phyloP scores from a whole-genome alignment of 30 jellyfish, hydroid and myxozoan genomes.

The Aurelia aurita region DNA sequence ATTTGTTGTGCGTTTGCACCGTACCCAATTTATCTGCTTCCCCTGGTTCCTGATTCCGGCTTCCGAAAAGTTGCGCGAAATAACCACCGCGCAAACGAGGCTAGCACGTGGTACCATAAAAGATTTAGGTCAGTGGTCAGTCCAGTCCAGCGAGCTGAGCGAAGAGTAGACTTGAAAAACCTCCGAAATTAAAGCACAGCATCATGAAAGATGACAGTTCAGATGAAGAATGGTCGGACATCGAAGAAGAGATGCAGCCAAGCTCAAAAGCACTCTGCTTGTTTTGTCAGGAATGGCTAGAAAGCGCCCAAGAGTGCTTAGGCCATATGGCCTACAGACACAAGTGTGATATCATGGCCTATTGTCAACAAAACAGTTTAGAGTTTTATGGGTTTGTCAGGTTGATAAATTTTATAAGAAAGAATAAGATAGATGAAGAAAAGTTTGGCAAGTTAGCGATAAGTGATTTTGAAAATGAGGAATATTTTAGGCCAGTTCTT shows the following conservation, averaged over 20 bases:
- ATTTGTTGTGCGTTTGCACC: too few relatives aligned
- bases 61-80: too few relatives aligned
- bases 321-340: constrained; percentile 65
- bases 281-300: constrained; percentile 53
- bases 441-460: not conserved
- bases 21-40: too few relatives aligned
- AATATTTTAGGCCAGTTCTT: constrained; percentile 68
- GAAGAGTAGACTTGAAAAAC: too few relatives aligned
- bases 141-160: too few relatives aligned
- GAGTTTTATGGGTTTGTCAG: constrained; percentile 76
- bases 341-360: constrained; percentile 44
- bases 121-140: too few relatives aligned
- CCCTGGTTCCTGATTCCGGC: too few relatives aligned
- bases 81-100: too few relatives aligned
- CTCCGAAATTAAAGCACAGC: too few relatives aligned
- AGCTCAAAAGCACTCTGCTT: constrained; percentile 49
- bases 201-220: constrained; percentile 59
- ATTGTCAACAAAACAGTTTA: constrained; percentile 35
- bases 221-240: constrained; percentile 77
- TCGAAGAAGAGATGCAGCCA: constrained; percentile 58
- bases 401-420: constrained; percentile 72
- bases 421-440: constrained; percentile 12
- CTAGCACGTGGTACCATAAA: too few relatives aligned
- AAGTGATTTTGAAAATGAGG: constrained; percentile 57
- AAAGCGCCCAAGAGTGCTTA: constrained; percentile 25